A percentile compares a stretch with the other conserved stretches of the same genome.
Evolutionary conservation across 2,113 vertebrate genomes (phyloP).

Genomic region (Cyrtonyx montezumae): DNA sequence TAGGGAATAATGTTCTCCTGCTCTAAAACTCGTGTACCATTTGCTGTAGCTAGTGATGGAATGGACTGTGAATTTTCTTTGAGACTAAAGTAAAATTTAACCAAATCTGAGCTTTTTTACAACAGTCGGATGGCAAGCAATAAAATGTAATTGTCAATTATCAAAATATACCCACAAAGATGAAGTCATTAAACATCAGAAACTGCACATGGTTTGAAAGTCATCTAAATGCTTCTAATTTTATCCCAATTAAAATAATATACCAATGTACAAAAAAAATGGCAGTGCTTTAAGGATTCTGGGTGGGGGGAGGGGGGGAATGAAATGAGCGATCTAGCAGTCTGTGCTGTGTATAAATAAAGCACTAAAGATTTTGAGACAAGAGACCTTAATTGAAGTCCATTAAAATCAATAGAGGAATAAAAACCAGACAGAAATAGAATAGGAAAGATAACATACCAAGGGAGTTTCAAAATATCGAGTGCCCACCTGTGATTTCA

Average conservation of each 20-base stretch:
- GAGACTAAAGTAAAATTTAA: constrained; percentile 32
- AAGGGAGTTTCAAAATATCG: background rate
- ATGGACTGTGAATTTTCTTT: constrained; percentile 37
- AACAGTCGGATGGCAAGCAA: background rate
- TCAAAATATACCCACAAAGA: constrained; percentile 7
- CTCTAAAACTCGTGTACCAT: background rate
- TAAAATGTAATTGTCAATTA: constrained; percentile 27
- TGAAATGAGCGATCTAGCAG: background rate
- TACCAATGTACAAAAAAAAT: background rate
- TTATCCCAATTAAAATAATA: constrained; percentile 34
- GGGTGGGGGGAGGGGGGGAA: background rate
- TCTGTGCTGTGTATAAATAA: constrained; percentile 43
- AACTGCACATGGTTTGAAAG: constrained; percentile 25
- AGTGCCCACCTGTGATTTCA: background rate
- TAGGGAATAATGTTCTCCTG: constrained; percentile 10
- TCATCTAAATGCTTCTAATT: constrained; percentile 15
- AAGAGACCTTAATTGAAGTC: constrained; percentile 53
- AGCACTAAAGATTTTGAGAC: constrained; percentile 30
- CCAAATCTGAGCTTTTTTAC: constrained; percentile 5
- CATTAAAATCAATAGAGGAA: constrained; percentile 58
- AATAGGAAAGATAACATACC: constrained; percentile 10
- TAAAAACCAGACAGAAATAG: constrained; percentile 48
- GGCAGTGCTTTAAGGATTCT: background rate
- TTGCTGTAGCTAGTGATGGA: background rate
- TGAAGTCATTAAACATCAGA: constrained; percentile 27